Base-by-base conservation (phyloP, 2,888 invertebrate species). In the Caenorhabditis uteleia region DNA sequence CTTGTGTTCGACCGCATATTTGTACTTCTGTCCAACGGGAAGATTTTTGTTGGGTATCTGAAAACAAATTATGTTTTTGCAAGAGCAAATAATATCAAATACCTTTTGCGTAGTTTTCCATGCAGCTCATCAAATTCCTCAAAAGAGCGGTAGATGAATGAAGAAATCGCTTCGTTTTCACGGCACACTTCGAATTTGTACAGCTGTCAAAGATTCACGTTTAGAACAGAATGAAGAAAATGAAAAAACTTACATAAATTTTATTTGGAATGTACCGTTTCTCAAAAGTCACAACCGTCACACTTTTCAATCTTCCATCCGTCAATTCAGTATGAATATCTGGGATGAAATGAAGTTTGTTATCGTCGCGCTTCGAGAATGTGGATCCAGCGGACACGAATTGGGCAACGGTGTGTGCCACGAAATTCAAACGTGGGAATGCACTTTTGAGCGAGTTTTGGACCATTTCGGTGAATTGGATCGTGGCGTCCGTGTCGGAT, bases 191-290 rank as follows among this genome's bases (percentile, higher is more conserved):
- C 61, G 23, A 77, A 56, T 53, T 77, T 71, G 68, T 78, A 82
- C 68, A 82, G 70, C 81, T 82, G 55, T 46, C 61, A 56, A 38
- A 8, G n/a, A 27, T 44, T 12, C 20, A 31, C 20, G 31, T 44
- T 5, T n/a, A 33, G 16, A 38, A 38, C 6, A 38, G 38, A 8
- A 8, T 29, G 8, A 29, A 8, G 21, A 36, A 34, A 26, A 33
- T 26, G 20, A 36, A 36, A 21, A 3, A 23, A 82, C 85, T 84
- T 77, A 95, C 93, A 85, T 98, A 98, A 87, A 93, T 93, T 87
- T 97, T 97, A 83, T 94, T 95, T 14, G 95, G 94, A 83, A 92
- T 92, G 84, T 94, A 95, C 73, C 94, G 89, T 84, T 98, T 98
- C 85, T 94, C 92, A 85, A 90, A 93, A 64, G 91, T 90, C 64